Base-by-base conservation (phyloP, 2,888 invertebrate species). In the Rugalucina vietnamica region DNA sequence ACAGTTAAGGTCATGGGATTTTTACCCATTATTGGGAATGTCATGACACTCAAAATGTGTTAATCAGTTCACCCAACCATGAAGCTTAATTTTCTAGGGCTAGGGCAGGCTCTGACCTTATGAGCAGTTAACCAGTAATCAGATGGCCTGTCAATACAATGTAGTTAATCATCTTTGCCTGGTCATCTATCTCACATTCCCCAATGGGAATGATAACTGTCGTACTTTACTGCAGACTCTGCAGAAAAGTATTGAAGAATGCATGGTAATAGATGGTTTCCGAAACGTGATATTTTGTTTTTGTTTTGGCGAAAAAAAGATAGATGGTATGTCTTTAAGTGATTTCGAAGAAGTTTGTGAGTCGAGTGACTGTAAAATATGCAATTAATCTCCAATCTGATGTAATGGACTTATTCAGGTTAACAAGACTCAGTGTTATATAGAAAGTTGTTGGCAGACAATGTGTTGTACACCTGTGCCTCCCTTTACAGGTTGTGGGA, bases 221-320 rank as follows among this genome's bases (percentile, higher is more conserved):
- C 27, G 27, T 32, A n/a, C 27, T n/a, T 70, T 83, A 32, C 34
- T 83, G 43, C 21, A 32, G 18, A 60, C 27, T 14, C 29, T 85
- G n/a, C 78, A 86, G 54, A n/a, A 69, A 54, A 39, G 43, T 49
- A 12, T 86, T 27, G 71, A 79, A 36, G 69, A 24, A n/a, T 32
- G 70, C 70, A 34, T 24, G 24, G n/a, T 70, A 39, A 36, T 37
- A 4, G 36, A 24, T 37, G 70, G 69, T 37, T 83, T 81, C 49
- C 37, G 60, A 69, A 29, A 32, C 14, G 57, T 84, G 27, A 32
- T 76, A 27, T 86, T 86, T 77, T 84, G 86, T 65, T 86, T 84
- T 76, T 79, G 86, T n/a, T 84, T 86, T 73, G 79, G 84, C 24
- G 86, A 86, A 43, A 84, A 86, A 82, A 37, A 65, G 69, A 50